Conservation (phyloP, 2,113 vertebrate species). For the Pedionomus torquatus region DNA sequence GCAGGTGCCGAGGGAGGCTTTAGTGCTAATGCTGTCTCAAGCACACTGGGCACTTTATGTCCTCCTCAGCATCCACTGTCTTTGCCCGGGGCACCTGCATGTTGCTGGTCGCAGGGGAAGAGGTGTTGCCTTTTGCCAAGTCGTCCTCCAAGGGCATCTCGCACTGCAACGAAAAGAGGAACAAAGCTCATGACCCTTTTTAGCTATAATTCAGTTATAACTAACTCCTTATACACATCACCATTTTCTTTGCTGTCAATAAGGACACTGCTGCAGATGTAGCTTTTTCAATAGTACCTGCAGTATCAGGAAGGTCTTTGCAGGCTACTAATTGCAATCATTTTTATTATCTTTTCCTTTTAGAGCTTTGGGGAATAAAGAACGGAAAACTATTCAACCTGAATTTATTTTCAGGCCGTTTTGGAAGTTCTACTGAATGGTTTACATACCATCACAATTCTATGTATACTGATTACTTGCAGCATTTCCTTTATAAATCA, state of each 20-base stretch:
- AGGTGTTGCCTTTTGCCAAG: too few relatives aligned
- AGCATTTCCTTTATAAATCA: neutral
- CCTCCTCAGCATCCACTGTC: too few relatives aligned
- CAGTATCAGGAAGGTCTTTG: neutral
- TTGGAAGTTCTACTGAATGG: neutral
- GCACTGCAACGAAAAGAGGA: too few relatives aligned
- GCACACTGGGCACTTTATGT: too few relatives aligned
- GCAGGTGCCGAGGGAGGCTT: too few relatives aligned
- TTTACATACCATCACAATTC: neutral
- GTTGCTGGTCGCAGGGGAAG: too few relatives aligned
- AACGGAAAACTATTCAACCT: neutral
- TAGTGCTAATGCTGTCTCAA: too few relatives aligned
- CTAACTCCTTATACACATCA: neutral
- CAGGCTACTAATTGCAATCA: neutral
- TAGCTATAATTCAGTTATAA: neutral
- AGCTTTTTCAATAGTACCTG: neutral
- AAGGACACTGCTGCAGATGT: neutral
- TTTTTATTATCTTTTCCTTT: neutral
- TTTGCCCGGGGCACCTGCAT: too few relatives aligned
- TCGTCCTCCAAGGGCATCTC: too few relatives aligned
- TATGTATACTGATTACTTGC: rapidly evolving
- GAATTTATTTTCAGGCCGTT: neutral
- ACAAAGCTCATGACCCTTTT: neutral
- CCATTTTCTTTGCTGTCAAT: neutral
- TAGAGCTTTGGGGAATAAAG: neutral